phyloP scores from a whole-genome alignment of 2,888 invertebrate species.

The Candidula unifasciata region DNA sequence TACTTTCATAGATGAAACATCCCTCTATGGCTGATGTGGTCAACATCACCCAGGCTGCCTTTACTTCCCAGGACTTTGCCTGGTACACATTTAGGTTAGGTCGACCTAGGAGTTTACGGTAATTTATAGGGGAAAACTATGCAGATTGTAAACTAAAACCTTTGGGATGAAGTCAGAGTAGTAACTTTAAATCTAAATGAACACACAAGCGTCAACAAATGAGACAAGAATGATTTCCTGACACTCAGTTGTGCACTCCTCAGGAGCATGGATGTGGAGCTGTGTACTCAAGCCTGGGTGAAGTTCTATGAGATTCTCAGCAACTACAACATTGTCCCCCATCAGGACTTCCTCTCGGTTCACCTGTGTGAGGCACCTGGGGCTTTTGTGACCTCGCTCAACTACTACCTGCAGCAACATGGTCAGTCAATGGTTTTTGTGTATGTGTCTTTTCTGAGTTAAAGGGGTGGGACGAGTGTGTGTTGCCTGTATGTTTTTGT shows the following conservation, averaged over 20 bases:
- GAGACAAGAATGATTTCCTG: too few relatives aligned
- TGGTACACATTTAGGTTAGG: too few relatives aligned
- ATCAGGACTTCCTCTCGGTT: slow-evolving; percentile 80
- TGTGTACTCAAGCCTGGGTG: slow-evolving; percentile 87
- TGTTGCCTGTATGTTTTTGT: neutral
- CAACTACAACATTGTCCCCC: slow-evolving; percentile 66
- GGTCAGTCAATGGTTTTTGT: slow-evolving; percentile 72
- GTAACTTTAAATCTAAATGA: too few relatives aligned
- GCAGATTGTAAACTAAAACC: too few relatives aligned
- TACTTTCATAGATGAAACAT: too few relatives aligned
- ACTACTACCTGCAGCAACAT: slow-evolving; percentile 84
- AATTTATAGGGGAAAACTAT: too few relatives aligned
- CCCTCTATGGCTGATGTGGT: too few relatives aligned
- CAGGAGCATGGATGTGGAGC: slow-evolving; percentile 62
- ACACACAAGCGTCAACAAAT: too few relatives aligned
- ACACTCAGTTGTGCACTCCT: neutral
- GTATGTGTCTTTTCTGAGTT: neutral
- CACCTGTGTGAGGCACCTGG: slow-evolving; percentile 99
- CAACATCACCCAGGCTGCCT: too few relatives aligned
- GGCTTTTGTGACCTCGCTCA: slow-evolving; percentile 92
- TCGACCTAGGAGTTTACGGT: too few relatives aligned
- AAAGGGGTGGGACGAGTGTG: neutral
- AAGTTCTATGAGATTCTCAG: slow-evolving; percentile 88
- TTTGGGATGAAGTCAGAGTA: too few relatives aligned
- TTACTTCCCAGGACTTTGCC: too few relatives aligned